Percentiles rank a stretch among this genome's conserved stretches.
Conservation (phyloP, 2,888 invertebrate species). For the Eutolmus rufibarbis region DNA sequence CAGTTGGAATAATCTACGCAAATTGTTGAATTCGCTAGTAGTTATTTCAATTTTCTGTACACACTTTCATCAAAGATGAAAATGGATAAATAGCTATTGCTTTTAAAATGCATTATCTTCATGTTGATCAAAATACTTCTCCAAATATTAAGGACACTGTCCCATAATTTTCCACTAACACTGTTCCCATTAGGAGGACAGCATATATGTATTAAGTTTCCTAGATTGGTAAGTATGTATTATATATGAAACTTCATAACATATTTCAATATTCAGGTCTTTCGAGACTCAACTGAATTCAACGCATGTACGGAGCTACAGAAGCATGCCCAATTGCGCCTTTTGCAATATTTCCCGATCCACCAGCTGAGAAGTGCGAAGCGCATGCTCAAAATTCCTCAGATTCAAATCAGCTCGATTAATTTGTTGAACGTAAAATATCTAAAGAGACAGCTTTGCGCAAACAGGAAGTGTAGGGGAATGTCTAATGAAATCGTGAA, state of each 20-base stretch:
- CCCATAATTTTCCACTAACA: no score
- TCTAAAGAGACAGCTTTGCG: background rate
- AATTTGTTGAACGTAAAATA: background rate
- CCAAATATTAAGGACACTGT: no score
- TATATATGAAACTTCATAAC: no score
- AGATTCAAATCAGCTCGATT: background rate
- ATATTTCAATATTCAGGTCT: background rate
- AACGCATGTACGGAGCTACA: background rate
- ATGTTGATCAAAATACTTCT: no score
- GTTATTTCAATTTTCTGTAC: no score
- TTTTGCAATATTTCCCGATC: background rate
- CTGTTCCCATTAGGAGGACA: no score
- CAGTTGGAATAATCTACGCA: no score
- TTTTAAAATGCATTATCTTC: background rate
- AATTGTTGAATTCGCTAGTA: no score
- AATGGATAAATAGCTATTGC: background rate
- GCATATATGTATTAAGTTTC: no score
- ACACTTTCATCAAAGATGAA: no score
- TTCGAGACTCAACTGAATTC: background rate
- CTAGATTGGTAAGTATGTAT: no score
- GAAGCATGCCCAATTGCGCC: background rate
- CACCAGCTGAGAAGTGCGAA: background rate
- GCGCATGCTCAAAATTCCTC: background rate
- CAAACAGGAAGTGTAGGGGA: conserved; percentile 13
- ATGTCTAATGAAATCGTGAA: conserved; percentile 18